These are phyloP conservation scores for Odontomyia ornata DNA, from an alignment of 2,888 invertebrate genomes.

Conservation along the genomic window DNA sequence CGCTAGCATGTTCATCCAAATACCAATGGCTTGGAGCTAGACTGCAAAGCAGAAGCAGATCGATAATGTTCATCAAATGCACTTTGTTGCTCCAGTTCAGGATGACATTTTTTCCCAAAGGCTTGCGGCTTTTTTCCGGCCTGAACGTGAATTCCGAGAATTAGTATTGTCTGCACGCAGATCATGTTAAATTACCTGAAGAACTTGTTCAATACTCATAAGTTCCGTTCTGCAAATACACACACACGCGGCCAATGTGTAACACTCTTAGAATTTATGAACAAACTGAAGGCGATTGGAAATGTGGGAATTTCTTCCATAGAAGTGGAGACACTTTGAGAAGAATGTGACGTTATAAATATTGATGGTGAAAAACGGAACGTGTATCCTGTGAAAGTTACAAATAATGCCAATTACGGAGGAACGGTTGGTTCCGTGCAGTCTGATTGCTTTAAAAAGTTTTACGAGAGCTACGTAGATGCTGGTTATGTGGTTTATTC, in stretches of 20 bases:
- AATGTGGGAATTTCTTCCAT: constrained; percentile 26
- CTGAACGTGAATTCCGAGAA: background rate
- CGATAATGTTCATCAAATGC: background rate
- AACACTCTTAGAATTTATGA: constrained; percentile 9
- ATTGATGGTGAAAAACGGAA: background rate
- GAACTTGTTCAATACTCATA: constrained; percentile 5
- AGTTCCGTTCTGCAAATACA: background rate
- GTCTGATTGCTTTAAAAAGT: too few relatives aligned
- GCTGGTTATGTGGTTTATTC: too few relatives aligned
- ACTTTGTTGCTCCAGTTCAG: constrained; percentile 1
- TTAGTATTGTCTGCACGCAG: constrained; percentile 22
- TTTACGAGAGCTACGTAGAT: too few relatives aligned
- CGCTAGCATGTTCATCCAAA: too few relatives aligned
- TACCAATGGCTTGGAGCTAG: background rate
- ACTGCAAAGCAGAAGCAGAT: background rate
- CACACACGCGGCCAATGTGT: background rate
- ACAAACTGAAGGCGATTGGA: background rate
- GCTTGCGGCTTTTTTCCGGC: background rate
- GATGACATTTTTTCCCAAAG: background rate
- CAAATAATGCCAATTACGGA: background rate
- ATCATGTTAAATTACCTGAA: constrained; percentile 8
- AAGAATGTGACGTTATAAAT: constrained; percentile 2
- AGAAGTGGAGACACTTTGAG: background rate
- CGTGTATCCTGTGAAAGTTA: constrained; percentile 24
- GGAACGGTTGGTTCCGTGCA: background rate